phyloP scores from a whole-genome alignment of 2,888 invertebrate genomes.

The Stomorhina lunata region DNA sequence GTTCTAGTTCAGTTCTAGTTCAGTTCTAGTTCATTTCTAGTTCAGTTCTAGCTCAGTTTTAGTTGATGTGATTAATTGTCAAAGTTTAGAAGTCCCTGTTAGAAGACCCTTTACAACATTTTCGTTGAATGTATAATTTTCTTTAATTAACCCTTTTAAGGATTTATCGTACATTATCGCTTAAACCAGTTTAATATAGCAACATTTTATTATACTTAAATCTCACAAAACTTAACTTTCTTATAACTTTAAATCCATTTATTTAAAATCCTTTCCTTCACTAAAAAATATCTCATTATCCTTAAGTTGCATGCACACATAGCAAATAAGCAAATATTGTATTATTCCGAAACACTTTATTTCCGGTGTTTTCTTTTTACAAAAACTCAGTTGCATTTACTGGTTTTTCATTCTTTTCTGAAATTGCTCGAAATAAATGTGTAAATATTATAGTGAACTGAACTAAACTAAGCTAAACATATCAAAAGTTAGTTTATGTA shows the following conservation, averaged over 20 bases:
- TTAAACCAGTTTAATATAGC: background rate
- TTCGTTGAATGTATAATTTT: no score
- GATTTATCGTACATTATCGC: no score
- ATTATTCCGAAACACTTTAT: slow-evolving; percentile 9
- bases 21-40: no score
- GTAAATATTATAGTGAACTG: no score
- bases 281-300: slow-evolving; percentile 28
- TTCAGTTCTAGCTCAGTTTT: no score
- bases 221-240: no score
- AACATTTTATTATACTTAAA: background rate
- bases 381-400: no score
- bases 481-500: slow-evolving; percentile 50
- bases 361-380: background rate
- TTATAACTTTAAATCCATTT: background rate
- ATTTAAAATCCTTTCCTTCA: slow-evolving; percentile 1
- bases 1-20: no score
- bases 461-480: slow-evolving; percentile 43
- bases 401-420: background rate
- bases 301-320: background rate
- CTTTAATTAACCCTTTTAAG: no score
- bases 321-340: slow-evolving; percentile 18
- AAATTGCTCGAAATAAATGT: slow-evolving; percentile 38
- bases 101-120: no score
- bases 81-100: no score
- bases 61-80: no score